Conservation (phyloP, 2,888 invertebrate species). For the Lordiphosa fenestrarum region DNA sequence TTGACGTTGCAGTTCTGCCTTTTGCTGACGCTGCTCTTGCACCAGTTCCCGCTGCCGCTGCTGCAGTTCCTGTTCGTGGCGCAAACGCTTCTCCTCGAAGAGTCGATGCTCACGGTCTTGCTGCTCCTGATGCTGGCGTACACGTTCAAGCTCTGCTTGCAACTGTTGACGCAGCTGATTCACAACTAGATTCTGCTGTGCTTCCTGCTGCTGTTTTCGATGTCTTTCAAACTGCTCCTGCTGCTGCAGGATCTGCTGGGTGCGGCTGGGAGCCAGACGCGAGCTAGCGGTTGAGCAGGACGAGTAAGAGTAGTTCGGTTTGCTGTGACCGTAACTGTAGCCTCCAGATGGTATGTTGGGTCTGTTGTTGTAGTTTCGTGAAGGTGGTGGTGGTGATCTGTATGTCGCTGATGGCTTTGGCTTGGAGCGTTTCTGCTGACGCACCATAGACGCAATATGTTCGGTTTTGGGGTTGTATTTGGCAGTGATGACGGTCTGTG, state of each 20-base stretch:
- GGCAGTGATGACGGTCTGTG: conserved; percentile 67
- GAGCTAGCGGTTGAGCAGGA: neutral
- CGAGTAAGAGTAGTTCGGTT: neutral
- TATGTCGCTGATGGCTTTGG: conserved; percentile 7
- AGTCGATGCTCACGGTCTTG: neutral
- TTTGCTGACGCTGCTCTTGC: neutral
- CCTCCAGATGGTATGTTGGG: neutral
- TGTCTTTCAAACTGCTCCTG: neutral
- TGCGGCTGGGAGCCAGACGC: too few species aligned
- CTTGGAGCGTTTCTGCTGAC: conserved; percentile 61
- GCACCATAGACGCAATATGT: conserved; percentile 77
- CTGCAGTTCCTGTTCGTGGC: conserved; percentile 16
- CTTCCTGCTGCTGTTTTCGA: neutral
- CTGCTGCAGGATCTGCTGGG: neutral
- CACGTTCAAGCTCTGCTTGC: conserved; percentile 38
- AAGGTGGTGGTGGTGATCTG: neutral
- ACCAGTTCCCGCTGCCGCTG: conserved; percentile 15
- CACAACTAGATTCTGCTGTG: conserved; percentile 43
- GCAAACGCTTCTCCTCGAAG: conserved; percentile 4
- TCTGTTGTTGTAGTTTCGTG: too few species aligned
- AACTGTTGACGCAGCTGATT: conserved; percentile 21
- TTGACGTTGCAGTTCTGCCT: conserved; percentile 18
- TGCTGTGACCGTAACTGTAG: neutral
- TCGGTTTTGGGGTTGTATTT: conserved; percentile 69
- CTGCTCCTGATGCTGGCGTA: conserved; percentile 9